Evolutionary conservation across 2,113 vertebrate genomes (phyloP).

Genomic region (Thinocorus orbignyianus): DNA sequence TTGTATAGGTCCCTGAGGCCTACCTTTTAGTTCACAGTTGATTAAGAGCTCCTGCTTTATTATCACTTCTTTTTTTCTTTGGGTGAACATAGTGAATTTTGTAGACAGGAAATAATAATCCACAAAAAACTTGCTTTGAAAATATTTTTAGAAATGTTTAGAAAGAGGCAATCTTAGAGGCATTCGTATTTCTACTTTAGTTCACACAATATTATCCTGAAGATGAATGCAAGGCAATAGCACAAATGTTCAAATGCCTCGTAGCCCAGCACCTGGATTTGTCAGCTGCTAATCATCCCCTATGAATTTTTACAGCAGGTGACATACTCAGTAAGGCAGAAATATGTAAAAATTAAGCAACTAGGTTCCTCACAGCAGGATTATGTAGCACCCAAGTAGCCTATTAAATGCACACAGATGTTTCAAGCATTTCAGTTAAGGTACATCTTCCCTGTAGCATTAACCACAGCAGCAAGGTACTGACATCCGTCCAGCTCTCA

Average conservation of each 20-base stretch:
- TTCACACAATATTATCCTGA: neutral
- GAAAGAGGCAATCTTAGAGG: neutral
- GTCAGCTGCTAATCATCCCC: neutral
- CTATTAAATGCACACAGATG: neutral
- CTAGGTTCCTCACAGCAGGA: neutral
- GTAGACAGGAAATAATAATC: neutral
- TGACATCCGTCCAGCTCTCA: neutral
- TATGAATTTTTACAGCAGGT: neutral
- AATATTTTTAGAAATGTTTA: neutral
- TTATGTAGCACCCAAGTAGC: neutral
- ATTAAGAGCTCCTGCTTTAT: neutral
- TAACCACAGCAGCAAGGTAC: neutral
- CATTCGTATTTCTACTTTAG: neutral
- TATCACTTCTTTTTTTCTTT: neutral
- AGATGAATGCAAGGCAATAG: neutral
- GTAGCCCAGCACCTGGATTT: neutral
- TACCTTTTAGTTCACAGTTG: neutral
- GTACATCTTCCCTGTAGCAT: neutral
- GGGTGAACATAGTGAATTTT: neutral
- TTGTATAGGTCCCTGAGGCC: neutral
- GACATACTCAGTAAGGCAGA: neutral
- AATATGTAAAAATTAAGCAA: neutral
- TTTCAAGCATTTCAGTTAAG: neutral
- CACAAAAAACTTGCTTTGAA: neutral
- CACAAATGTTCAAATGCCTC: neutral